A percentile compares a stretch with the other conserved stretches of the same genome.
Conservation (phyloP, 2,888 invertebrate species). For the Pristionchus exspectatus region DNA sequence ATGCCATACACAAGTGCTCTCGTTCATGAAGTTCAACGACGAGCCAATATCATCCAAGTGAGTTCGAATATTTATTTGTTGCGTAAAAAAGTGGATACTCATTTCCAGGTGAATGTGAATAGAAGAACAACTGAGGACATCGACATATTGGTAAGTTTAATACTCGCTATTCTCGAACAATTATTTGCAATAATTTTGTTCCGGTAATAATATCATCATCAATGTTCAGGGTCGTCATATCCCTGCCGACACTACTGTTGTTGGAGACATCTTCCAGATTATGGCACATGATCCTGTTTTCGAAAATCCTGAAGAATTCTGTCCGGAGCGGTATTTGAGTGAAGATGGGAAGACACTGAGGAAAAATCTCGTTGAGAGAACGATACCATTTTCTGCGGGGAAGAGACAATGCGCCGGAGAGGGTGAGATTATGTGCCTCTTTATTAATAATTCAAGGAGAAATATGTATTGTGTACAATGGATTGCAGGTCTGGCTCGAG, state of each 20-base stretch:
- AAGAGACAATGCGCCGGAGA: slow-evolving; percentile 16
- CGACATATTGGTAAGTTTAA: neutral
- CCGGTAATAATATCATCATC: no score
- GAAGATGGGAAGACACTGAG: neutral
- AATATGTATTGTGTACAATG: no score
- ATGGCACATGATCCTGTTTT: slow-evolving; percentile 38
- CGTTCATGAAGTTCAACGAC: slow-evolving; percentile 43
- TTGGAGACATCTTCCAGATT: slow-evolving; percentile 8
- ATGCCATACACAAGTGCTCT: slow-evolving; percentile 33
- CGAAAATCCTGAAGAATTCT: neutral
- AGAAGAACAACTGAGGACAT: neutral
- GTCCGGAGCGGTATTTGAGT: neutral
- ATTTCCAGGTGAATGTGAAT: slow-evolving; percentile 15
- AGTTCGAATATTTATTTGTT: no score
- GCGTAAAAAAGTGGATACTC: no score
- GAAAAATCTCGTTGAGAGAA: neutral
- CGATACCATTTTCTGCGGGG: neutral
- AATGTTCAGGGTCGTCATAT: neutral
- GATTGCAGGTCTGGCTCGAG: neutral
- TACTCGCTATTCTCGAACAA: neutral
- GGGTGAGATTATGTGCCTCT: neutral
- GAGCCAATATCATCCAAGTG: slow-evolving; percentile 30
- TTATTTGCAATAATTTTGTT: neutral
- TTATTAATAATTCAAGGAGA: neutral
- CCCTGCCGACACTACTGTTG: neutral